Conservation (phyloP, 1,140 invertebrate genomes). For the Hypsibius dujardini region DNA sequence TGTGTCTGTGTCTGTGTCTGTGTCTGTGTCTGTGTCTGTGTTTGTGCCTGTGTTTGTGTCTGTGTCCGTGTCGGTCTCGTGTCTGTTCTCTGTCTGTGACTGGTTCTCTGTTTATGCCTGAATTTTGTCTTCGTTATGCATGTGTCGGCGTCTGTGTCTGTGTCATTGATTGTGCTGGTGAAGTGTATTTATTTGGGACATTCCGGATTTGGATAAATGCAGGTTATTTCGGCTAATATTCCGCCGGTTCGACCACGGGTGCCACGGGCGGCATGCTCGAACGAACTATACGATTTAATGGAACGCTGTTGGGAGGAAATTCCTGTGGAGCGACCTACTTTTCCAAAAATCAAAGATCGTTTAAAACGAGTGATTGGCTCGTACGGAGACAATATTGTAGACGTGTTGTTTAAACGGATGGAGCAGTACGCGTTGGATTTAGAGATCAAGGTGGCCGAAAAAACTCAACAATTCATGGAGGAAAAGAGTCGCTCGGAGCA, state of each 20-base stretch:
- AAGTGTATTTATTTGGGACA: not conserved
- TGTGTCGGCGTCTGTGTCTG: too few relatives aligned
- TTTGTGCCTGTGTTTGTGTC: too few relatives aligned
- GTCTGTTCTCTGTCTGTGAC: too few relatives aligned
- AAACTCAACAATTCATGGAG: slow-evolving; percentile 33
- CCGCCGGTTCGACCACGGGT: slow-evolving; percentile 1
- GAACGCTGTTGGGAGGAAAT: slow-evolving; percentile 10
- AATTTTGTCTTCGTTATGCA: too few relatives aligned
- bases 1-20: too few relatives aligned
- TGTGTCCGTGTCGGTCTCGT: too few relatives aligned
- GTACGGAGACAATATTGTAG: slow-evolving; percentile 30
- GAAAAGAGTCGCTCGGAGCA: slow-evolving; percentile 29
- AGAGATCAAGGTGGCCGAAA: slow-evolving; percentile 32
- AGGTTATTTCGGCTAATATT: not conserved
- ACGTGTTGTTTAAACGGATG: slow-evolving; percentile 35
- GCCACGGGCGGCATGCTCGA: slow-evolving; percentile 7
- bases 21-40: too few relatives aligned
- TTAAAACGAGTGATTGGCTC: slow-evolving; percentile 22
- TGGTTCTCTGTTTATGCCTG: too few relatives aligned
- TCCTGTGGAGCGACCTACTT: not conserved
- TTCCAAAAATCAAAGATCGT: slow-evolving; percentile 22
- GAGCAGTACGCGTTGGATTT: slow-evolving; percentile 35
- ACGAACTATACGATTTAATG: slow-evolving; percentile 16
- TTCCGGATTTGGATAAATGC: not conserved
- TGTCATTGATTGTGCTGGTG: too few relatives aligned